Evolutionary conservation across 2,888 invertebrate species (phyloP).

Genomic region (Chymomyza caudatula): DNA sequence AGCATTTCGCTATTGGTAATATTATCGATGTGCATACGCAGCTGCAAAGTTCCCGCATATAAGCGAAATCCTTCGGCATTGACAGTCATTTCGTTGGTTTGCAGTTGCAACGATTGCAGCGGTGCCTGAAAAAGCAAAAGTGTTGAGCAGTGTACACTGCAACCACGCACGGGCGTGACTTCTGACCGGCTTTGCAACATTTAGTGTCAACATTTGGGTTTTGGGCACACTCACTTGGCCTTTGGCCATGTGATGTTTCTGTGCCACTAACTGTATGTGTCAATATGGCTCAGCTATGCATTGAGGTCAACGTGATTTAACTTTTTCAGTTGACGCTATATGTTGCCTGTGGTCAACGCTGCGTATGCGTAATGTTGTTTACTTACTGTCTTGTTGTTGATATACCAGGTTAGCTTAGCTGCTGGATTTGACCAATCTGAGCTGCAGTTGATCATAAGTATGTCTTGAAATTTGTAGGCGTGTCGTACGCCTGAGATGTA

Average conservation of each 20-base stretch:
- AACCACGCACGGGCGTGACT: slow-evolving; percentile 28
- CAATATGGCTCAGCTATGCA: slow-evolving; percentile 30
- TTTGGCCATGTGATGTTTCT: no score
- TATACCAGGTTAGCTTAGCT: slow-evolving; percentile 77
- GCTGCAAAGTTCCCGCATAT: slow-evolving; percentile 75
- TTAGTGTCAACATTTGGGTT: slow-evolving; percentile 35
- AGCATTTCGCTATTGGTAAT: slow-evolving; percentile 74
- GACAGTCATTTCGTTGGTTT: slow-evolving; percentile 77
- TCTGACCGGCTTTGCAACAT: not conserved
- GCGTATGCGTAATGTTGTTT: slow-evolving; percentile 30
- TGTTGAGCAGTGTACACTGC: not conserved
- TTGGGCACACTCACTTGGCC: not conserved
- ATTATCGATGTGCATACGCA: slow-evolving; percentile 77
- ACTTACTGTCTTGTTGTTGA: slow-evolving; percentile 78
- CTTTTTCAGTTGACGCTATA: not conserved
- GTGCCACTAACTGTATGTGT: not conserved
- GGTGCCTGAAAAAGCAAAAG: slow-evolving; percentile 65
- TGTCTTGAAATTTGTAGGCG: slow-evolving; percentile 77
- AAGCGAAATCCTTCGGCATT: slow-evolving; percentile 75
- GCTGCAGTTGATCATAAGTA: slow-evolving; percentile 77
- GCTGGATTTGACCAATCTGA: slow-evolving; percentile 78
- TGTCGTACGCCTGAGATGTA: slow-evolving; percentile 74
- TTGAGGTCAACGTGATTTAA: slow-evolving; percentile 27
- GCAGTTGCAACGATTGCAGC: slow-evolving; percentile 71
- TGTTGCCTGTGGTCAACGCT: slow-evolving; percentile 1